Base-by-base conservation (phyloP, 2,888 invertebrate species). In the Mythimna lalbum region DNA sequence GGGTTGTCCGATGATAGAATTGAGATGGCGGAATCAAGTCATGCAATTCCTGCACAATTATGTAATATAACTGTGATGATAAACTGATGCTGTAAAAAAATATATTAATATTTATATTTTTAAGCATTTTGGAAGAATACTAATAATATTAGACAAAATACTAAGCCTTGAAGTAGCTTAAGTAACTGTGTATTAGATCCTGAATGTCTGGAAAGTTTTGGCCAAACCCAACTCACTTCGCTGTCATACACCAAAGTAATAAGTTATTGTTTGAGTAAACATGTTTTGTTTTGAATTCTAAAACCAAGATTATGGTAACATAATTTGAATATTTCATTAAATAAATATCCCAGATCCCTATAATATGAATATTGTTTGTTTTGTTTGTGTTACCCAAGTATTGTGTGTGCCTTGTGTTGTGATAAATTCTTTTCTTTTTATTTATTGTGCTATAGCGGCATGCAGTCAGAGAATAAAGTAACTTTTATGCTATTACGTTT, bases 131-230 rank as follows among this genome's bases (percentile, higher is more conserved):
- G 21, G 17, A 50, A 23, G 14, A 52, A 14, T 23, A 12, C 5
- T 19, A 19, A 10, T 19, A 31, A 31, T 31, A n/a, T n/a, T 12
- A 12, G 6, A 31, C 19, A 31, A n/a, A 12, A n/a, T 10, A 55
- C 43, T 56, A n/a, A 10, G 19, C 17, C 4, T 10, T 55, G 19
- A 31, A 19, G 19, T 10, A 19, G 9, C 27, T 43, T 33, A 33
- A 9, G 12, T 53, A 17, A 21, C 27, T 53, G 1, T 31, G 9
- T 55, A 10, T 31, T 2, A 12, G 33, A 21, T 52, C 21, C 3
- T 36, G 5, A 52, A 33, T 21, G 21, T 55, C 63, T 55, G 55
- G 31, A 55, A 55, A 64, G 63, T 63, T 55, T 7, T 7, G 4
- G 19, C 33, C 2, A 12, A 19, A 52, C 21, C 23, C 7, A 23